Evolutionary conservation across 2,888 invertebrate species (phyloP), one percentile per base, ranked within the genome.

Genomic region (Meteorus cinctellus): DNA sequence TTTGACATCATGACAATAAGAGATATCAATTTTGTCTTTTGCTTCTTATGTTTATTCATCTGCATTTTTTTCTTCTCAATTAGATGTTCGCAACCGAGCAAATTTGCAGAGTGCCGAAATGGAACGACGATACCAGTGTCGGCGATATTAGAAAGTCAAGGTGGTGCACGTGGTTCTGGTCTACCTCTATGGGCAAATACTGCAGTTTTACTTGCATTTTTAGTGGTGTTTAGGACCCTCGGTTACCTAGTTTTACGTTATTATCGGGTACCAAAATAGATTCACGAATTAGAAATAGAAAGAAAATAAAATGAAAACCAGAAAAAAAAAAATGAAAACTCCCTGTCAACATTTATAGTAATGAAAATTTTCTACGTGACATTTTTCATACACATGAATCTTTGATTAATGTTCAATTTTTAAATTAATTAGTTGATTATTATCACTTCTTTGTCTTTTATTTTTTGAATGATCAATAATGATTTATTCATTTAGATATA

Each of bases 101-200:
- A 94, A 86, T 94, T 93, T 83, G 90, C 91, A 82, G 92, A 93
- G 73, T 94, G 94, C 87, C 88, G 88, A 77, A 91, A 92, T 85
- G 91, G 92, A 68, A 90, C 91, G 80, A 91, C 92, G 90, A 94
- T 95, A 90, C 93, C 94, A 82, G 91, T 92, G 78, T 90, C 92
- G 78, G 92, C 93, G 81, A 94, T 95, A 82, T 89, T 95, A 81
- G 93, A 92, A 84, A 92, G 92, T 77, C 93, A 94, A 85, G 93
- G 93, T 73, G 92, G 93, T 29, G 91, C 91, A 80, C 90, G 92
- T 77, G 85, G 88, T 67, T 83, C 87, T 65, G 87, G 88, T 74
- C 86, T 92, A 79, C 94, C 95, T 16, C 90, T 95, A 27, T 95
- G 95, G 95, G 92, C 94, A 77, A 95, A 95, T 89, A 94, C 94